Evolutionary conservation across 2,888 invertebrate species (phyloP).

Genomic region (Heliconius cydno): DNA sequence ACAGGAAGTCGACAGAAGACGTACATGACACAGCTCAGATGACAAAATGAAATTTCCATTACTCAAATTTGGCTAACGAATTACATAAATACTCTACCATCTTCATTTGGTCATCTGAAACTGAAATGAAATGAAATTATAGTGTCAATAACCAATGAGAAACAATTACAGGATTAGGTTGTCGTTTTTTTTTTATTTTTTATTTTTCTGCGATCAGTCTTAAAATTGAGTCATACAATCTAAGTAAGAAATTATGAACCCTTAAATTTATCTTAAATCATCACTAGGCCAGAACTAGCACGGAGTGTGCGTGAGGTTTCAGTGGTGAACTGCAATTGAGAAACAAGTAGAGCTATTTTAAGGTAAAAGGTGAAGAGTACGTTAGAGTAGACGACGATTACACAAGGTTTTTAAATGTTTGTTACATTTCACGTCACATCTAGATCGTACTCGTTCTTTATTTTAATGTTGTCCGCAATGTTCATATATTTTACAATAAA

Average conservation of each 20-base stretch:
- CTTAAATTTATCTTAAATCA: slow-evolving; percentile 72
- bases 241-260: slow-evolving; percentile 80
- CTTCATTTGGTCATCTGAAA: slow-evolving; percentile 58
- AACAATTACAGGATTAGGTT: slow-evolving; percentile 62
- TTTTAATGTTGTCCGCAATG: slow-evolving; percentile 55
- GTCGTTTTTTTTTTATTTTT: slow-evolving; percentile 59
- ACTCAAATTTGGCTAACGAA: slow-evolving; percentile 71
- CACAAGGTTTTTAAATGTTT: slow-evolving; percentile 44
- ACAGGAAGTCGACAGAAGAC: slow-evolving; percentile 73
- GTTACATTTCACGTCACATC: slow-evolving; percentile 37
- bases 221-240: slow-evolving; percentile 84
- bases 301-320: slow-evolving; percentile 57
- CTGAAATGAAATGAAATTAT: slow-evolving; percentile 55
- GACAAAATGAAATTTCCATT: slow-evolving; percentile 56
- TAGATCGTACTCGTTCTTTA: slow-evolving; percentile 42
- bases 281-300: slow-evolving; percentile 78
- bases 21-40: slow-evolving; percentile 58
- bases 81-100: slow-evolving; percentile 58
- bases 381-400: slow-evolving; percentile 64
- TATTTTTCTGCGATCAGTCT: slow-evolving; percentile 81
- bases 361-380: slow-evolving; percentile 56
- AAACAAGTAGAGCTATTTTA: slow-evolving; percentile 60
- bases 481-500: slow-evolving; percentile 55
- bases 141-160: slow-evolving; percentile 61
- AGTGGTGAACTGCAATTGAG: slow-evolving; percentile 55